Conservation (phyloP, 92 coral and sea anemone genomes). For the Metridium senile region DNA sequence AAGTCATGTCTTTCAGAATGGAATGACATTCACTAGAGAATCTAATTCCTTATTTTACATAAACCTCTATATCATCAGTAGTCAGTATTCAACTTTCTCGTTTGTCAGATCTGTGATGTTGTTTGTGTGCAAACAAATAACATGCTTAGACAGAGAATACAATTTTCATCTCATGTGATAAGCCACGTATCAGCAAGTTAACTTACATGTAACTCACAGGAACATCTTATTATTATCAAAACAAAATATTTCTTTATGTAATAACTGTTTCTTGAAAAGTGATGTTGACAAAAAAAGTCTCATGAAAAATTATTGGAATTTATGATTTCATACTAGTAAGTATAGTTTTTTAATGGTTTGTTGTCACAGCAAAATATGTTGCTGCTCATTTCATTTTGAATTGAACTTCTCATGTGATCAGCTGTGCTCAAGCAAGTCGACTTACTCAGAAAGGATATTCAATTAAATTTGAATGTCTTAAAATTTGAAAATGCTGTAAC, state of each 20-base stretch:
- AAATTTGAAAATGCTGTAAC: too few relatives aligned
- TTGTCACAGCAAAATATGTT: background rate
- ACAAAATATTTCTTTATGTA: background rate
- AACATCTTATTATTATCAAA: background rate
- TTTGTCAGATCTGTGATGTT: background rate
- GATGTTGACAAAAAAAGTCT: background rate
- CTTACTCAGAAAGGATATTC: too few relatives aligned
- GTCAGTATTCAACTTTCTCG: too few relatives aligned
- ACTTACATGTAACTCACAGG: background rate
- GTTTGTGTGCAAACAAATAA: background rate
- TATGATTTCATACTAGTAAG: background rate
- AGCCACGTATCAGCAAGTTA: background rate
- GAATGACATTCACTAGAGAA: too few relatives aligned
- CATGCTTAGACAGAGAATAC: slow-evolving; percentile 5
- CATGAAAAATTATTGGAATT: background rate
- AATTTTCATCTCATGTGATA: slow-evolving; percentile 8
- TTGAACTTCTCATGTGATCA: background rate
- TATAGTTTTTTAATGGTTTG: too few relatives aligned
- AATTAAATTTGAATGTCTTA: too few relatives aligned
- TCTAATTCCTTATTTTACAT: too few relatives aligned
- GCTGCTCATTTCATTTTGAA: background rate
- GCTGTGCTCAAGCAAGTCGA: too few relatives aligned
- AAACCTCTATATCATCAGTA: too few relatives aligned
- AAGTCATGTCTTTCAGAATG: too few relatives aligned
- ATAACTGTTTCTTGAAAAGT: background rate